These are phyloP conservation scores for Acanthochromis polyacanthus DNA, from an alignment of 2,113 vertebrate genomes.

Conservation along the genomic window DNA sequence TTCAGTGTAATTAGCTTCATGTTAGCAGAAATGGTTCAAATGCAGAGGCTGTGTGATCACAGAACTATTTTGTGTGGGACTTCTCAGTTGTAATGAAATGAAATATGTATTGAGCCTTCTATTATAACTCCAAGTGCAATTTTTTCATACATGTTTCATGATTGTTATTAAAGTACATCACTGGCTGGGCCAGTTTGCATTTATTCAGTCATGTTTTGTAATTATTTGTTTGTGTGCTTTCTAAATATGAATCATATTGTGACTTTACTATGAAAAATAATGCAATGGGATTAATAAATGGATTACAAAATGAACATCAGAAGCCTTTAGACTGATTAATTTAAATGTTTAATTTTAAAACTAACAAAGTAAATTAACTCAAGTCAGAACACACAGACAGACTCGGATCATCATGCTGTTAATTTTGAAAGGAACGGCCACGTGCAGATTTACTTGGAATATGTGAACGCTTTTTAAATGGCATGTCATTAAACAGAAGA, in stretches of 20 bases:
- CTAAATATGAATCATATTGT: constrained; percentile 1
- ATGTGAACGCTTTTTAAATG: too few relatives aligned
- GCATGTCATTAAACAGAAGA: too few relatives aligned
- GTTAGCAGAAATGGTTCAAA: not conserved
- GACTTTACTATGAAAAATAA: not conserved
- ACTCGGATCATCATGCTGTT: too few relatives aligned
- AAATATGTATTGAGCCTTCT: not conserved
- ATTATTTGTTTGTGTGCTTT: not conserved
- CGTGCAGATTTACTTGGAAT: too few relatives aligned
- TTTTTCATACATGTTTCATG: not conserved
- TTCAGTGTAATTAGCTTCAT: not conserved
- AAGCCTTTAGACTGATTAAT: too few relatives aligned
- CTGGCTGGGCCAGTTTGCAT: not conserved
- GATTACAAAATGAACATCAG: not conserved
- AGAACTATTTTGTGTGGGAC: not conserved
- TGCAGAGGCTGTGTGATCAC: not conserved
- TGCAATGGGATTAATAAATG: constrained; percentile 12
- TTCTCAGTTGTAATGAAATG: not conserved
- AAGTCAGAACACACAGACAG: too few relatives aligned
- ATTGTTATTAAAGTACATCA: not conserved
- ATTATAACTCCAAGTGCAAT: not conserved
- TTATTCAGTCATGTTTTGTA: not conserved
- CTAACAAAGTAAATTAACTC: too few relatives aligned
- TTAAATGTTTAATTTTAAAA: not conserved
- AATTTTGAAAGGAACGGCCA: too few relatives aligned